Percentiles rank a stretch among this genome's conserved stretches.
Conservation (phyloP, 64 coral and sea anemone species). For the Exaiptasia diaphana region DNA sequence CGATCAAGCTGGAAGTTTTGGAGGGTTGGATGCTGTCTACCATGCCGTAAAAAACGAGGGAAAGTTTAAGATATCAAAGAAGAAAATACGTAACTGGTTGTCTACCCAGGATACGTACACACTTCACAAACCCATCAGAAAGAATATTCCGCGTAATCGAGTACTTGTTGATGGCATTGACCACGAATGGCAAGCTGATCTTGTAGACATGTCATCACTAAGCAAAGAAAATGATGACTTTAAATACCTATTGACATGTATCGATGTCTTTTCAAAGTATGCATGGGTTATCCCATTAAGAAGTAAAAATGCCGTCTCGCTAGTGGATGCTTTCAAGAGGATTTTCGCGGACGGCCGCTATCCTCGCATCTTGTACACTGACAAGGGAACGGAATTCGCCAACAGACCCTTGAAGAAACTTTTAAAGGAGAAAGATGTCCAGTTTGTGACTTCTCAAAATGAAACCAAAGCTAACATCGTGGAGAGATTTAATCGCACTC, state of each 20-base stretch:
- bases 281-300: slow-evolving; percentile 9
- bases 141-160: slow-evolving; percentile 12
- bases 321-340: neutral
- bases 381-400: slow-evolving; percentile 34
- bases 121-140: neutral
- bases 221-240: slow-evolving; percentile 26
- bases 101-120: neutral
- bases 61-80: neutral
- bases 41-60: neutral
- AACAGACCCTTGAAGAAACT: slow-evolving; percentile 18
- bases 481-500: slow-evolving; percentile 47
- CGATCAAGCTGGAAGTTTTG: neutral
- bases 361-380: slow-evolving; percentile 9
- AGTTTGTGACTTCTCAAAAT: slow-evolving; percentile 17
- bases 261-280: slow-evolving; percentile 36
- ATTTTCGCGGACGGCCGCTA: slow-evolving; percentile 1
- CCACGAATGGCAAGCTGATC: neutral
- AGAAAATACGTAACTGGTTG: neutral
- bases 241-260: slow-evolving; percentile 6
- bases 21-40: neutral
- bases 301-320: neutral
- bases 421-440: neutral
- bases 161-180: slow-evolving; percentile 13
- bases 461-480: slow-evolving; percentile 9
- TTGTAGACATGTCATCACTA: slow-evolving; percentile 37